Conservation (phyloP, 2,888 invertebrate genomes). For the Anoplius nigerrimus region DNA sequence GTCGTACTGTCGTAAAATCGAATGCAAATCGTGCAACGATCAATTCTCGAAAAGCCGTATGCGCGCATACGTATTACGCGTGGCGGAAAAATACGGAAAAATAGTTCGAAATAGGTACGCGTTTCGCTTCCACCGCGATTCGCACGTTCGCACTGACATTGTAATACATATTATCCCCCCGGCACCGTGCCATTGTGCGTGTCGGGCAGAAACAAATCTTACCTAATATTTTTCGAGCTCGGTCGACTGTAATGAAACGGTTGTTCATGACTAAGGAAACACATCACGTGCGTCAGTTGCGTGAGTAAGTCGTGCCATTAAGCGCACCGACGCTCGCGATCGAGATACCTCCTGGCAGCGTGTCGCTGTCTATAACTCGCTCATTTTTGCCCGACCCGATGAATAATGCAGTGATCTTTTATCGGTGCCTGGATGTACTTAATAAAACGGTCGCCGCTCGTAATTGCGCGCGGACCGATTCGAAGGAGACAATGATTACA, state of each 20-base stretch:
- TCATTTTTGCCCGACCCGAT: conserved; percentile 25
- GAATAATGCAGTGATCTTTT: conserved; percentile 28
- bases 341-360: conserved; percentile 19
- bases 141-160: no score
- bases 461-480: conserved; percentile 29
- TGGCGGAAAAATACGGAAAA: no score
- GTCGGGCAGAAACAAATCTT: conserved; percentile 9
- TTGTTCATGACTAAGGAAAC: conserved; percentile 20
- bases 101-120: no score
- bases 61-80: no score
- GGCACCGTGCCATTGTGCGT: background rate
- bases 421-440: background rate
- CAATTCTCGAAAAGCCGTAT: no score
- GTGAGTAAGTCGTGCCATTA: conserved; percentile 34
- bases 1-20: no score
- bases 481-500: conserved; percentile 29
- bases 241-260: conserved; percentile 23
- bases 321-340: conserved; percentile 20
- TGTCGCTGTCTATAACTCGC: conserved; percentile 23
- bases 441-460: background rate
- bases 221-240: conserved; percentile 17
- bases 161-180: background rate
- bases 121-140: no score
- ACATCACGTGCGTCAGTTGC: conserved; percentile 38
- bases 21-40: no score